A percentile compares a stretch with the other conserved stretches of the same genome.
These are phyloP conservation scores for Serripes groenlandicus DNA, from an alignment of 2,888 invertebrate species.

Conservation along the genomic window DNA sequence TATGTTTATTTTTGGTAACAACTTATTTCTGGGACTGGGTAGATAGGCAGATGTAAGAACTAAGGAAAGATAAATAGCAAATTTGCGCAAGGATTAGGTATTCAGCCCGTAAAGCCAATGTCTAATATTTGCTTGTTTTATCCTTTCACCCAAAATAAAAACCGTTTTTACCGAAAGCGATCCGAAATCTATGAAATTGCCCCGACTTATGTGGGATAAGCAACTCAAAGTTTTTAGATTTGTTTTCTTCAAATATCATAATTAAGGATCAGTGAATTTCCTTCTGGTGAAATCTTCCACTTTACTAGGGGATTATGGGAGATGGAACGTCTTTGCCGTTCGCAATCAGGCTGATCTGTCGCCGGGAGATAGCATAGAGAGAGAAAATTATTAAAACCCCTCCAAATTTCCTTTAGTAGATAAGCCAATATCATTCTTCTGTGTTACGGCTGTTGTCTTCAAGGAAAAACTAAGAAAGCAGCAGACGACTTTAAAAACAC, in stretches of 20 bases:
- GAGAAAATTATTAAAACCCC: neutral
- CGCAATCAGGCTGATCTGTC: slow-evolving; percentile 59
- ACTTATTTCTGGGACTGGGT: neutral
- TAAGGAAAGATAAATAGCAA: slow-evolving; percentile 17
- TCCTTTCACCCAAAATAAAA: neutral
- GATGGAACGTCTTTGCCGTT: slow-evolving; percentile 54
- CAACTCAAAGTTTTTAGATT: slow-evolving; percentile 64
- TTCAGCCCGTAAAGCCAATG: neutral
- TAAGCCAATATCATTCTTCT: too few species aligned
- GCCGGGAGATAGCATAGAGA: slow-evolving; percentile 43
- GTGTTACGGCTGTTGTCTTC: too few species aligned
- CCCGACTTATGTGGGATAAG: slow-evolving; percentile 67
- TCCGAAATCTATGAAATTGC: slow-evolving; percentile 65
- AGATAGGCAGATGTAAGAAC: neutral
- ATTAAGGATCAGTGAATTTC: slow-evolving; percentile 66
- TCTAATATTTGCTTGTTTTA: slow-evolving; percentile 15
- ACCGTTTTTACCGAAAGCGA: slow-evolving; percentile 6
- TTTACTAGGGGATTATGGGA: slow-evolving; percentile 66
- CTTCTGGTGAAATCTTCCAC: slow-evolving; percentile 62
- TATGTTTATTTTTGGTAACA: neutral
- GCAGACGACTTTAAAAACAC: too few species aligned
- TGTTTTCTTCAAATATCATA: slow-evolving; percentile 71
- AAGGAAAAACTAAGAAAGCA: too few species aligned
- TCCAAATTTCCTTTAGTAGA: too few species aligned
- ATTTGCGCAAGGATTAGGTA: slow-evolving; percentile 64